Evolutionary conservation across 2,113 vertebrate species (phyloP), one percentile per base, ranked within the genome.

Genomic region (rabbit (Oryctolagus cuniculus)): DNA sequence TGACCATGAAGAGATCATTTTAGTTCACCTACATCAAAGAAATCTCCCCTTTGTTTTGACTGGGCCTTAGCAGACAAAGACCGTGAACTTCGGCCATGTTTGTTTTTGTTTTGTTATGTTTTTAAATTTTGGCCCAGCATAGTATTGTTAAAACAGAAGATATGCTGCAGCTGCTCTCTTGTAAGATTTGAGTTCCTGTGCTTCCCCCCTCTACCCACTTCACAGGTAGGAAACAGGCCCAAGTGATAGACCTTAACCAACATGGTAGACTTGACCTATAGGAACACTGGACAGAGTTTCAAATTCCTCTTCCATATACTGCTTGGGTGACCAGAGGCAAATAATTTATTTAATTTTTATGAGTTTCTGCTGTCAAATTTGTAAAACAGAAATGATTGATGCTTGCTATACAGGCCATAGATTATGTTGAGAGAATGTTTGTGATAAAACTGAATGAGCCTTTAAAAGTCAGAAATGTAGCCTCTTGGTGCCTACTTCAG

Each of bases 21-120:
- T 31, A 90, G 91, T 85, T 90, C 44, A 72, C 36, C 73, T 51
- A 79, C 69, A 89, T 96, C 95, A 95, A 93, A 97, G 78, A 81
- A 69, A 88, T 63, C 34, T 87, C n/a, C 67, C 64, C 53, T 79
- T 61, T 90, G 73, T 88, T 94, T 92, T 82, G 95, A 6, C 49
- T 95, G 55, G 93, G 88, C 51, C 38, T 90, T 84, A 63, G 88
- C 11, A 69, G 58, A 87, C 79, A 66, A 86, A 92, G 78, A 74
- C 89, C 82, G 36, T 78, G 75, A 95, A 74, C 64, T 90, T 55
- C 82, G 70, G 36, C 89, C 3, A 29, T 24, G n/a, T 96, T 92
- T 95, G 61, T n/a, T 95, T 91, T 34, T 51, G 22, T 81, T 85
- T 72, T 94, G 10, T 58, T 94, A 72, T 88, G n/a, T 13, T 69